Evolutionary conservation across 92 coral and sea anemone species (phyloP).

Genomic region (Virgularia gustaviana): DNA sequence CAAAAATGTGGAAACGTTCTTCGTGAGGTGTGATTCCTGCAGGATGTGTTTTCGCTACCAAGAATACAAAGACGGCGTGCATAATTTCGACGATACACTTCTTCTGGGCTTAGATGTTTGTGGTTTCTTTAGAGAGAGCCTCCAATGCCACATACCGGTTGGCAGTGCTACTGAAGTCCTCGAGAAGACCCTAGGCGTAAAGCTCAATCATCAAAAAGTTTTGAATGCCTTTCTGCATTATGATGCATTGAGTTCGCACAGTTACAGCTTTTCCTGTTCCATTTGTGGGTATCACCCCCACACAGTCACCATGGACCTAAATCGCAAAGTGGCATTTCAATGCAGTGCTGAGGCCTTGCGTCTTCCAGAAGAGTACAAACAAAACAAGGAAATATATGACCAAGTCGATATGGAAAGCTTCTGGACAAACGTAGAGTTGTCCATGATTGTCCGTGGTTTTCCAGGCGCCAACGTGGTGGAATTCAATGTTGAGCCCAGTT

Average conservation of each 20-base stretch:
- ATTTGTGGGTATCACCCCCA: slow-evolving; percentile 51
- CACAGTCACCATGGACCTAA: slow-evolving; percentile 34
- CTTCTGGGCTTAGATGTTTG: slow-evolving; percentile 50
- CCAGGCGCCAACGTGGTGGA: neutral
- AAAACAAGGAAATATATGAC: slow-evolving; percentile 21
- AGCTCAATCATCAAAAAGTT: slow-evolving; percentile 30
- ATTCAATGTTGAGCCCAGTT: slow-evolving; percentile 26
- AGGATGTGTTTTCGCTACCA: slow-evolving; percentile 52
- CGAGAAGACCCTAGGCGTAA: slow-evolving; percentile 13
- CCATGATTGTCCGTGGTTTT: slow-evolving; percentile 40
- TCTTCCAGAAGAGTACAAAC: slow-evolving; percentile 41
- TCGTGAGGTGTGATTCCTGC: slow-evolving; percentile 39
- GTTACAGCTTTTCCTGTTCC: slow-evolving; percentile 38
- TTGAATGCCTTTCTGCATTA: slow-evolving; percentile 50
- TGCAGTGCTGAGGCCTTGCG: slow-evolving; percentile 39
- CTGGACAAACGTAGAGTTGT: slow-evolving; percentile 44
- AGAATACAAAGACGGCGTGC: too few species aligned
- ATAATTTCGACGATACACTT: slow-evolving; percentile 48
- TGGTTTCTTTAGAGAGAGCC: slow-evolving; percentile 37
- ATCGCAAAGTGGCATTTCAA: slow-evolving; percentile 51
- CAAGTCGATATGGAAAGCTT: slow-evolving; percentile 41
- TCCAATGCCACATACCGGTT: slow-evolving; percentile 56
- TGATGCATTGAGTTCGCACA: slow-evolving; percentile 39
- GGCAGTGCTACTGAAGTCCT: slow-evolving; percentile 49
- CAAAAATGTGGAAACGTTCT: slow-evolving; percentile 46